Conservation (phyloP, 2,888 invertebrate genomes). For the Drosophila mulleri region DNA sequence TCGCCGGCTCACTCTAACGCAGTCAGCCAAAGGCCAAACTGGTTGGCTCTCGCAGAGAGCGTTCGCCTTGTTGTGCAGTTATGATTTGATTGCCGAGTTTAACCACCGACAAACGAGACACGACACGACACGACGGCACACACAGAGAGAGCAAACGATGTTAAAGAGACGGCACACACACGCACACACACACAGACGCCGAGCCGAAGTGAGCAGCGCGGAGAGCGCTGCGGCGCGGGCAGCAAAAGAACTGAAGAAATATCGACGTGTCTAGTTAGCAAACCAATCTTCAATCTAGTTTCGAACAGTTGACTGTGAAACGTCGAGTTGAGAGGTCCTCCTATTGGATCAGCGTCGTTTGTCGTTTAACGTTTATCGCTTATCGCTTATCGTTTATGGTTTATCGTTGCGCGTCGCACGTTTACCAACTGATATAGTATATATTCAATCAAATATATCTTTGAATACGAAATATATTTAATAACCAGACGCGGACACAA, state of each 20-base stretch:
- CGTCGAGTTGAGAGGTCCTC: constrained; percentile 84
- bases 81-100: constrained; percentile 81
- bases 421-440: constrained; percentile 14
- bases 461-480: constrained; percentile 21
- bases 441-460: neutral
- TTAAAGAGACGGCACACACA: constrained; percentile 60
- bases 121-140: constrained; percentile 31
- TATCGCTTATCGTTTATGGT: constrained; percentile 30
- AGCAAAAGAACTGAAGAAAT: constrained; percentile 83
- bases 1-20: constrained; percentile 31
- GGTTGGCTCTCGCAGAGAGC: constrained; percentile 48
- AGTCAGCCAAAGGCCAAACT: constrained; percentile 36
- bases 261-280: constrained; percentile 85
- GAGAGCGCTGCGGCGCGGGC: constrained; percentile 52
- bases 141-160: constrained; percentile 64
- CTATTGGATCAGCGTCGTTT: constrained; percentile 77
- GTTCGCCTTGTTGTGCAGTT: constrained; percentile 67
- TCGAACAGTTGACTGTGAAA: constrained; percentile 85
- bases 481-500: constrained; percentile 41
- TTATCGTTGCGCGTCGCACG: constrained; percentile 39
- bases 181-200: constrained; percentile 15
- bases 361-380: constrained; percentile 31
- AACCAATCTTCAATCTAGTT: constrained; percentile 85
- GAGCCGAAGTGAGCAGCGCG: constrained; percentile 45
- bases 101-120: constrained; percentile 83